Evolutionary conservation across 2,888 invertebrate genomes (phyloP).

Genomic region (Esperia sulphurella): DNA sequence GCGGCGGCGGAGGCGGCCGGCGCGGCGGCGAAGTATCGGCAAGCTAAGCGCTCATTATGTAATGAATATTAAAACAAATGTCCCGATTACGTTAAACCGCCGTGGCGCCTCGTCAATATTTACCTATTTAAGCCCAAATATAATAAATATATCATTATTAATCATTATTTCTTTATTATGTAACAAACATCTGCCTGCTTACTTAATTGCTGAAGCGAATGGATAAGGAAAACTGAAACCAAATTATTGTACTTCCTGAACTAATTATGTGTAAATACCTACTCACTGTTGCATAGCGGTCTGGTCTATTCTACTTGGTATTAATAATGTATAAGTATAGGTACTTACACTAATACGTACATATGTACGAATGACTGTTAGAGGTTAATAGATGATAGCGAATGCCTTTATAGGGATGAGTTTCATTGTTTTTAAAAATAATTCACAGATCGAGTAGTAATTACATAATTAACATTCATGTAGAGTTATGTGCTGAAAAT

Average conservation of each 20-base stretch:
- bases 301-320: too few species aligned
- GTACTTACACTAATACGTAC: too few species aligned
- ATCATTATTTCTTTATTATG: not conserved
- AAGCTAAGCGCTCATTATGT: slow-evolving; percentile 55
- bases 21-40: slow-evolving; percentile 33
- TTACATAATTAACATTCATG: not conserved
- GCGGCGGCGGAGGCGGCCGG: slow-evolving; percentile 23
- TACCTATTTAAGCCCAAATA: slow-evolving; percentile 12
- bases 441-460: too few species aligned
- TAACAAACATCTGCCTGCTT: not conserved
- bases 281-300: not conserved
- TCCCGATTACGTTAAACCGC: slow-evolving; percentile 25
- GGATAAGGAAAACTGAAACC: not conserved
- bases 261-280: not conserved
- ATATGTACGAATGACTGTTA: too few species aligned
- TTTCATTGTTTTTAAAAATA: too few species aligned
- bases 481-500: not conserved
- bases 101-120: slow-evolving; percentile 36
- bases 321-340: too few species aligned
- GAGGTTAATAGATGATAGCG: too few species aligned
- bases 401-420: too few species aligned
- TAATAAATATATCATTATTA: not conserved
- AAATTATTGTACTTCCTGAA: too few species aligned
- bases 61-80: slow-evolving; percentile 67
- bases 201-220: slow-evolving; percentile 10